Percentiles rank a stretch among this genome's conserved stretches.
Evolutionary conservation across 1,140 invertebrate genomes (phyloP).

Genomic region (Zaprionus gabonicus): DNA sequence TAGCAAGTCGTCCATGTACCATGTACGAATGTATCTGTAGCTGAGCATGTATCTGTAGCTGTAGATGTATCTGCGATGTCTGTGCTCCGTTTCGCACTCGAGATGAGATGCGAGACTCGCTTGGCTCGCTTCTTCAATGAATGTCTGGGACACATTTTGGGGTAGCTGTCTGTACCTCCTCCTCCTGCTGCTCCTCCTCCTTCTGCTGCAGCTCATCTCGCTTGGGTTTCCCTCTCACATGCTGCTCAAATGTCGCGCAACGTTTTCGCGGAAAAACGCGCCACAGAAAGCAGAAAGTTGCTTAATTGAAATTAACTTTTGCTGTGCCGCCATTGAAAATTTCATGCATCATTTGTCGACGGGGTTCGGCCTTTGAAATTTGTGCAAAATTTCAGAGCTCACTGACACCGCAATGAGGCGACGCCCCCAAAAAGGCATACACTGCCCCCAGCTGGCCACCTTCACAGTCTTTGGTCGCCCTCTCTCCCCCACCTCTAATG

Average conservation of each 20-base stretch:
- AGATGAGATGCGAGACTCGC: constrained; percentile 21
- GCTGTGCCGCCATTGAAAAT: constrained; percentile 63
- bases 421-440: background rate
- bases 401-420: constrained; percentile 41
- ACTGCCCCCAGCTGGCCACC: background rate
- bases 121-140: constrained; percentile 40
- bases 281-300: constrained; percentile 39
- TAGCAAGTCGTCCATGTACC: constrained; percentile 31
- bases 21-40: constrained; percentile 13
- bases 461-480: background rate
- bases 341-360: constrained; percentile 56
- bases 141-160: constrained; percentile 27
- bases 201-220: background rate
- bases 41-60: background rate
- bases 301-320: constrained; percentile 69
- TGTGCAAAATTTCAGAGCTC: constrained; percentile 57
- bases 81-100: constrained; percentile 45
- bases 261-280: constrained; percentile 64
- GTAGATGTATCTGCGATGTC: constrained; percentile 25
- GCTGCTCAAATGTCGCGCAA: constrained; percentile 70
- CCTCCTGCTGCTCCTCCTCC: background rate
- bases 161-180: constrained; percentile 9
- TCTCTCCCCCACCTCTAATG: background rate
- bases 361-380: constrained; percentile 46
- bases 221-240: constrained; percentile 46